phyloP scores from a whole-genome alignment of 2,888 invertebrate species.

The Conops quadrifasciatus region DNA sequence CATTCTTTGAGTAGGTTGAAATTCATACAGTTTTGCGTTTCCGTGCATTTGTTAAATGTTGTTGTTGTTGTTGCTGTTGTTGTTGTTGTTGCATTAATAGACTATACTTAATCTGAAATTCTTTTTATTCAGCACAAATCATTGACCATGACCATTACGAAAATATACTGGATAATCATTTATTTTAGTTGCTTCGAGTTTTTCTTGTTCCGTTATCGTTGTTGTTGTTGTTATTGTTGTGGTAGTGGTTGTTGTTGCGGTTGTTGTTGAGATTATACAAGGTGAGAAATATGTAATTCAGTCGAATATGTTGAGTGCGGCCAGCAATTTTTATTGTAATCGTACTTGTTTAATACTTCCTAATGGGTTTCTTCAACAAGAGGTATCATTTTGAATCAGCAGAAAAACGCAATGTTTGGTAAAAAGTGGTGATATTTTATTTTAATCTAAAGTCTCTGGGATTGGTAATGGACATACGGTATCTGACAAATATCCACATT shows the following conservation, averaged over 20 bases:
- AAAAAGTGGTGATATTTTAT: too few species aligned
- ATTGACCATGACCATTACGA: conserved; percentile 21
- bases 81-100: too few species aligned
- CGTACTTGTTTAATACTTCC: too few species aligned
- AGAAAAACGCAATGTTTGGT: too few species aligned
- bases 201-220: background rate
- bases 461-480: too few species aligned
- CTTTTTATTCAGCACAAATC: conserved; percentile 10
- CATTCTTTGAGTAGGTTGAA: background rate
- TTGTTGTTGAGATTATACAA: background rate
- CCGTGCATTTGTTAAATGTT: background rate
- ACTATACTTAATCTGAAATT: conserved; percentile 10
- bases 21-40: conserved; percentile 1
- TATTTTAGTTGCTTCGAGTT: background rate
- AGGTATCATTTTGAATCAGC: too few species aligned
- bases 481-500: too few species aligned
- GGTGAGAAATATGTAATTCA: background rate
- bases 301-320: too few species aligned
- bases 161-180: conserved; percentile 1
- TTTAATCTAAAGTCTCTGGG: too few species aligned
- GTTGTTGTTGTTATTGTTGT: background rate
- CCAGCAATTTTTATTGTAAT: too few species aligned
- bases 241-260: background rate
- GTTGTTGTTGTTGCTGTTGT: too few species aligned
- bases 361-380: too few species aligned